Evolutionary conservation across 37 sponge, comb jelly and placozoan species (phyloP), one percentile per base, ranked within the genome.

Genomic region (Halisarca cf. caerulea): DNA sequence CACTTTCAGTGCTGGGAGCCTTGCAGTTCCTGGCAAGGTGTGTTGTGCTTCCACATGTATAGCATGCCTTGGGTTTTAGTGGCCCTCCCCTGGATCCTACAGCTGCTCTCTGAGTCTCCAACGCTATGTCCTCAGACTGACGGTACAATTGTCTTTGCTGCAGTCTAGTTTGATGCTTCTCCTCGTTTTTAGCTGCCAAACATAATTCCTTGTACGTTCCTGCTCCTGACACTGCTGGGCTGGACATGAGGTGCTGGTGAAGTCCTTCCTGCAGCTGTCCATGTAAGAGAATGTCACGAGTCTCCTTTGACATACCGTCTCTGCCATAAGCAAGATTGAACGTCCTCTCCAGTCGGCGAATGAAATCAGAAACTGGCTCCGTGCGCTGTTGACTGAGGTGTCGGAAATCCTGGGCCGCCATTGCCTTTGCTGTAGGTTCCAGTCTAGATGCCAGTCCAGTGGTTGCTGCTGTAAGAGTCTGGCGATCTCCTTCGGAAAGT

Each of bases 321-420:
- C 41, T 80, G 0, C 89, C 89, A 71, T 83, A 88, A 3, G 89
- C 89, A 38, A 83, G 28, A 45, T 45, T 25, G 41, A 88, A 88
- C 28, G 57, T 41, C 47, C 66, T 24, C 81, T 83, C 89, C 30
- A 88, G 45, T 6, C 71, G 55, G 0, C 59, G 14, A n/a, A 88
- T 83, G 62, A 82, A 81, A 55, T 85, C 86, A n/a, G 78, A n/a
- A 7, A 89, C 90, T 42, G 34, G 20, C 45, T 89, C 90, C 1
- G 17, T 28, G 14, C 80, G 58, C 23, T 23, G 15, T 42, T 89
- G 90, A 3, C 59, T 27, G 6, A 34, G 15, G 58, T 90, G 87
- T 6, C 91, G 36, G 54, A 91, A 91, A 23, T 83, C 91, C 69
- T 91, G 88, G 7, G 85, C 91, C 18, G 84, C 91, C 34, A 91